Evolutionary conservation across 1,140 invertebrate species (phyloP).

Genomic region (Drosophila nikananu): DNA sequence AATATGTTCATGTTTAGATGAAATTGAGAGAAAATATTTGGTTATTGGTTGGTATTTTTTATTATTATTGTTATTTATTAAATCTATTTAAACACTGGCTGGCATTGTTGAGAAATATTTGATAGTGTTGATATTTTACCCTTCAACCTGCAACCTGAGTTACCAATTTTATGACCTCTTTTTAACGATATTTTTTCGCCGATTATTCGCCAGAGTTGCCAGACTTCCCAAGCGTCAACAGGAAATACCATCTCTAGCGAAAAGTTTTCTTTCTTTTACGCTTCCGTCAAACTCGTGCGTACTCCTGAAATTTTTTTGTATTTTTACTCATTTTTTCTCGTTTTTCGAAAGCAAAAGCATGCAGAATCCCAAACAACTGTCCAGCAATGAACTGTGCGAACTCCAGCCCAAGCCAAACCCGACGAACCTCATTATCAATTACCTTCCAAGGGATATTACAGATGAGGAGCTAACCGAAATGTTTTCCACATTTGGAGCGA

Average conservation of each 20-base stretch:
- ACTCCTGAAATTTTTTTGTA: not conserved
- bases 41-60: not conserved
- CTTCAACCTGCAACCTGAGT: no score
- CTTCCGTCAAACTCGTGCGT: not conserved
- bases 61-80: no score
- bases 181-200: not conserved
- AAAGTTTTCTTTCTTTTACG: not conserved
- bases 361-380: not conserved
- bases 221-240: no score
- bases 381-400: not conserved
- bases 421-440: slow-evolving; percentile 4
- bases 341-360: not conserved
- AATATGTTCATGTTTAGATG: not conserved
- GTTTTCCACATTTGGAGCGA: not conserved
- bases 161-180: no score
- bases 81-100: no score
- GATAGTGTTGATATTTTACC: no score
- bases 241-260: not conserved
- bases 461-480: not conserved
- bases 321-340: not conserved
- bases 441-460: not conserved
- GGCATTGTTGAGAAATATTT: no score
- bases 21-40: not conserved
- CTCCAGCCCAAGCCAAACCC: rapidly evolving
- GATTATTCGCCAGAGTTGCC: not conserved